Evolutionary conservation across 2,113 vertebrate species (phyloP).

Genomic region (Felis chaus): DNA sequence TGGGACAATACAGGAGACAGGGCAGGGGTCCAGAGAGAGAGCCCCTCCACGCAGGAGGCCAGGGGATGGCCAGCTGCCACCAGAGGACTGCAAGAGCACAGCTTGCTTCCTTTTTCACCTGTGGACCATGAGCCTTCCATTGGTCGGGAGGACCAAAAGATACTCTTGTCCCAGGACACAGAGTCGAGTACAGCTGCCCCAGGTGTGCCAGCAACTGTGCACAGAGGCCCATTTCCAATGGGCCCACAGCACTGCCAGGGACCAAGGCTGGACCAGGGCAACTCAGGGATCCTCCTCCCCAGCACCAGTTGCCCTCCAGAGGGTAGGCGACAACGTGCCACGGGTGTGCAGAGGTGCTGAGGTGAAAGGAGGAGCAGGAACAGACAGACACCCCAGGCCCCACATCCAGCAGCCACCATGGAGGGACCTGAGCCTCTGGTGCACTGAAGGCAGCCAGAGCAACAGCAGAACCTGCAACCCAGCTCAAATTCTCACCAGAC

Average conservation of each 20-base stretch:
- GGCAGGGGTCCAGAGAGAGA: background rate
- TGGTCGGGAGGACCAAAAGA: rapidly evolving
- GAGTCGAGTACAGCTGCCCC: background rate
- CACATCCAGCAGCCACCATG: background rate
- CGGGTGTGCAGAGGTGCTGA: background rate
- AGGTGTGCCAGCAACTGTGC: too few species aligned
- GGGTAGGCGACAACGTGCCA: rapidly evolving
- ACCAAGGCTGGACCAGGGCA: background rate
- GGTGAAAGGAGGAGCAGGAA: background rate
- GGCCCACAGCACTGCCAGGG: background rate
- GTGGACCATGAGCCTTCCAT: background rate
- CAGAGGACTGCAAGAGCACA: background rate
- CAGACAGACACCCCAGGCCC: background rate
- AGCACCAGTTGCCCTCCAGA: background rate
- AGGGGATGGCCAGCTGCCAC: background rate
- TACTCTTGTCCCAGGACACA: background rate
- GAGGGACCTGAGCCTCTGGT: background rate
- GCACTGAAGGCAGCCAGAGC: background rate
- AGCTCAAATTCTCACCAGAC: background rate
- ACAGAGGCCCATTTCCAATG: background rate
- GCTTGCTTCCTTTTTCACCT: background rate
- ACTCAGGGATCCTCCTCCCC: background rate
- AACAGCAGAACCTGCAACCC: background rate
- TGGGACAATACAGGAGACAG: background rate
- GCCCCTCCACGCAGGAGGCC: background rate